Conservation (phyloP, 2,113 vertebrate species). For the Corythoichthys haematopterus region DNA sequence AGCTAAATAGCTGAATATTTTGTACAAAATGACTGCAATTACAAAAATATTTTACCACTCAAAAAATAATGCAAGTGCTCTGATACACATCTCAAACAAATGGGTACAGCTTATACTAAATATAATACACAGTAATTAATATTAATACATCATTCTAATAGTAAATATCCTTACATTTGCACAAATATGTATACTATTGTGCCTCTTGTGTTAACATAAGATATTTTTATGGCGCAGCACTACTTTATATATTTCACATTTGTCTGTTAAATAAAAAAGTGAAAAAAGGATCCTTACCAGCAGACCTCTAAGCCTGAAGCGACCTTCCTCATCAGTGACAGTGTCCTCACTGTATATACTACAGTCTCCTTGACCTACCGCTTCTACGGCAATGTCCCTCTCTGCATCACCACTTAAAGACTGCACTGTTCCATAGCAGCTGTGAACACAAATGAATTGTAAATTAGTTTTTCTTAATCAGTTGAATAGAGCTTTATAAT, state of each 20-base stretch:
- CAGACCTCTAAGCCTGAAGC: constrained; percentile 88
- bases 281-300: constrained; percentile 74
- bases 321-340: constrained; percentile 89
- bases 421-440: constrained; percentile 89
- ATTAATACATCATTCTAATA: no score
- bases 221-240: no score
- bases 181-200: no score
- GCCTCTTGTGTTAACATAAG: no score
- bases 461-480: neutral
- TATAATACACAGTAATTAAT: no score
- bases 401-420: constrained; percentile 94
- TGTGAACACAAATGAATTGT: constrained; percentile 36
- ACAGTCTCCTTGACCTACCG: constrained; percentile 86
- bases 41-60: neutral
- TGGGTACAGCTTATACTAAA: no score
- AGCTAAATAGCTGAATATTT: neutral
- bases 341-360: constrained; percentile 93
- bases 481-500: neutral
- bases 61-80: neutral
- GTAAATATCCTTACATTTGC: no score
- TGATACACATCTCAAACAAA: neutral
- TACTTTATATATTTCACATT: neutral
- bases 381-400: constrained; percentile 88
- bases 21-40: neutral
- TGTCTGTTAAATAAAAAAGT: neutral